phyloP scores from a whole-genome alignment of 2,888 invertebrate species.

The Sarcophaga subvicina region DNA sequence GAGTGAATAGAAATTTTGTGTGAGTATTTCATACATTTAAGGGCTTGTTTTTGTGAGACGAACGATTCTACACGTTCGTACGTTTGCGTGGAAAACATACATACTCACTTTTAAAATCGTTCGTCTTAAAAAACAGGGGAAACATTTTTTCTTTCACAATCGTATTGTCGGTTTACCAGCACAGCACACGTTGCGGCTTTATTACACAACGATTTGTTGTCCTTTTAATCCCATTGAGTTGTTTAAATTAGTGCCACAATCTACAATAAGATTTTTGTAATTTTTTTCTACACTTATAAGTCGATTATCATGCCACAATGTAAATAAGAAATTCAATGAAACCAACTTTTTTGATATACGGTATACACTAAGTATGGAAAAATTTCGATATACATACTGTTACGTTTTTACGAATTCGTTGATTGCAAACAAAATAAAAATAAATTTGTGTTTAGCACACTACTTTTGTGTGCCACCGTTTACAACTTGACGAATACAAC shows the following conservation, averaged over 20 bases:
- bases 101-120: neutral
- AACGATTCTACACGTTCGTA: too few relatives aligned
- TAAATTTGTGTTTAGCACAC: too few relatives aligned
- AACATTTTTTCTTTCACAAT: conserved; percentile 16
- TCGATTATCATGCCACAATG: neutral
- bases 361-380: too few relatives aligned
- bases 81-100: too few relatives aligned
- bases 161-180: conserved; percentile 56
- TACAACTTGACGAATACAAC: too few relatives aligned
- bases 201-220: conserved; percentile 70
- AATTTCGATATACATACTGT: too few relatives aligned
- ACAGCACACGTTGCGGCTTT: conserved; percentile 64
- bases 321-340: too few relatives aligned
- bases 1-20: neutral
- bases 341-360: too few relatives aligned
- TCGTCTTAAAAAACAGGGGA: neutral
- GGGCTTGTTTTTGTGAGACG: neutral
- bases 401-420: too few relatives aligned
- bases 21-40: neutral
- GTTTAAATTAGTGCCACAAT: conserved; percentile 49
- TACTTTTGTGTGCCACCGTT: too few relatives aligned
- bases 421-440: too few relatives aligned
- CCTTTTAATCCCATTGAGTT: conserved; percentile 70
- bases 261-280: neutral
- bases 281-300: conserved; percentile 26